Percentiles rank a stretch among this genome's conserved stretches.
These are phyloP conservation scores for Porites divaricata DNA, from an alignment of 92 coral and sea anemone species.

Conservation along the genomic window DNA sequence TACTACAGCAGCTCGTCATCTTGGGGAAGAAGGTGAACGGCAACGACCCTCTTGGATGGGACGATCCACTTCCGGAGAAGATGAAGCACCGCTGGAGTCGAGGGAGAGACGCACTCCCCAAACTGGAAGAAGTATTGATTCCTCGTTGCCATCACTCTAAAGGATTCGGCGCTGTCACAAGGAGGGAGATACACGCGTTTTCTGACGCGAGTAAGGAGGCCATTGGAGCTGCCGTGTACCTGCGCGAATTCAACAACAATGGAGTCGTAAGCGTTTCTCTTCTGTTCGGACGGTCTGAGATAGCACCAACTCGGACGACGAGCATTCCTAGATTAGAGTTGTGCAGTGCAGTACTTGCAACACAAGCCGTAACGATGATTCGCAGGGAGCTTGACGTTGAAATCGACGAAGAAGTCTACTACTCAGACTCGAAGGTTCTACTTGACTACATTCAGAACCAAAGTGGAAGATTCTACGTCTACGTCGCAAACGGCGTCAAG, in stretches of 20 bases:
- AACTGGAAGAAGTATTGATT: too few relatives aligned
- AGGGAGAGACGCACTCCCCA: too few relatives aligned
- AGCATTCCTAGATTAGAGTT: slow-evolving; percentile 34
- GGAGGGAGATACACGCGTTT: too few relatives aligned
- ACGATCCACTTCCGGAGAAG: too few relatives aligned
- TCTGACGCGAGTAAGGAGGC: too few relatives aligned
- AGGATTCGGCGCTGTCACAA: too few relatives aligned
- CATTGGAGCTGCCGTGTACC: slow-evolving; percentile 25
- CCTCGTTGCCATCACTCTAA: too few relatives aligned
- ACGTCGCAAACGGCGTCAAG: slow-evolving; percentile 32
- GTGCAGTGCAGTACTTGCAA: neutral
- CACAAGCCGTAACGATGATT: slow-evolving; percentile 32
- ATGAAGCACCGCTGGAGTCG: too few relatives aligned
- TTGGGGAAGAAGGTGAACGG: neutral
- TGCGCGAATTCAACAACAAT: neutral
- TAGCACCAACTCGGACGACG: slow-evolving; percentile 16
- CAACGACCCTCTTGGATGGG: too few relatives aligned
- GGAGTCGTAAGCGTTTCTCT: neutral
- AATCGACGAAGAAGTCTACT: slow-evolving; percentile 8
- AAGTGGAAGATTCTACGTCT: too few relatives aligned
- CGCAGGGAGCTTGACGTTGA: slow-evolving; percentile 29
- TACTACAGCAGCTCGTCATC: slow-evolving; percentile 43
- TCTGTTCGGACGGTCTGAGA: slow-evolving; percentile 12
- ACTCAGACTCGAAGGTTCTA: neutral
- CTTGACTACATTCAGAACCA: too few relatives aligned